phyloP scores from a whole-genome alignment of 1,140 invertebrate genomes.

The Vanessa atalanta region DNA sequence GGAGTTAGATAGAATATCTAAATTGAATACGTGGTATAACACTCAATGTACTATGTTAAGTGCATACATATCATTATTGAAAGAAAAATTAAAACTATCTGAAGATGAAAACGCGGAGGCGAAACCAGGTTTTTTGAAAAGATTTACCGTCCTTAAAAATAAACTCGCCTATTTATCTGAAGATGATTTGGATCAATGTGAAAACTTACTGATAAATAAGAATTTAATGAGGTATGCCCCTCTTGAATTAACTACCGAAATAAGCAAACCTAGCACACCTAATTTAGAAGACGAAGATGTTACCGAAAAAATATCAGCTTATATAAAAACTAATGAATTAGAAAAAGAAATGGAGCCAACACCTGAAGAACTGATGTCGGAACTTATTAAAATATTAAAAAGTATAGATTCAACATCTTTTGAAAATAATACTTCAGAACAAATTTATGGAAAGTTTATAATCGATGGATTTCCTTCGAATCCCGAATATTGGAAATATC shows the following conservation, averaged over 20 bases:
- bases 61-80: slow-evolving; percentile 50
- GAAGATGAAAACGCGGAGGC: slow-evolving; percentile 18
- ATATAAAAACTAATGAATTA: slow-evolving; percentile 65
- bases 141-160: slow-evolving; percentile 40
- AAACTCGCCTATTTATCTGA: slow-evolving; percentile 56
- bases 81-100: slow-evolving; percentile 32
- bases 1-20: slow-evolving; percentile 53
- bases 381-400: slow-evolving; percentile 67
- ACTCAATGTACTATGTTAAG: slow-evolving; percentile 42
- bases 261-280: slow-evolving; percentile 57
- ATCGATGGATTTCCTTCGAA: slow-evolving; percentile 81
- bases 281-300: slow-evolving; percentile 67
- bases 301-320: slow-evolving; percentile 56
- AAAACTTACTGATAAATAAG: slow-evolving; percentile 42
- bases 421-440: slow-evolving; percentile 42
- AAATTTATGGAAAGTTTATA: slow-evolving; percentile 79
- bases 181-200: slow-evolving; percentile 54
- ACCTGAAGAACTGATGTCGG: slow-evolving; percentile 62
- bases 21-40: slow-evolving; percentile 58
- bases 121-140: slow-evolving; percentile 29
- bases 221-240: slow-evolving; percentile 59
- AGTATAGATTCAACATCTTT: slow-evolving; percentile 58
- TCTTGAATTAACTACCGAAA: slow-evolving; percentile 44
- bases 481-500: slow-evolving; percentile 71
- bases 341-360: slow-evolving; percentile 65